Conservation (phyloP, 2,888 invertebrate genomes). For the Volucella inanis region DNA sequence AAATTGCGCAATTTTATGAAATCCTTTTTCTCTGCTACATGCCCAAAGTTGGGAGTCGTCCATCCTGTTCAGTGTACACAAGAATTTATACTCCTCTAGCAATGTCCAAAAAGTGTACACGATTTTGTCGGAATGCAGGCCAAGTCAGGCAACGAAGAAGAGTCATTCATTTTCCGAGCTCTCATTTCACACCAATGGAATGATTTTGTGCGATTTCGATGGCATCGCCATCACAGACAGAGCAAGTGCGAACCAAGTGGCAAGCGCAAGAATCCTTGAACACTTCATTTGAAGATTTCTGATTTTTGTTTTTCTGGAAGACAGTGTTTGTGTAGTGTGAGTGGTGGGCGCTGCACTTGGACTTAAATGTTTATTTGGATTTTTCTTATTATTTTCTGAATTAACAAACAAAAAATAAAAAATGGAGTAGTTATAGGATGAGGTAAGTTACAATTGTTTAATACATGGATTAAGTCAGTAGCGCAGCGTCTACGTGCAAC, state of each 20-base stretch:
- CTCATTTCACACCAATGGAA: conserved; percentile 55
- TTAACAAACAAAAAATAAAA: too few relatives aligned
- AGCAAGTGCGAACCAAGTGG: conserved; percentile 1
- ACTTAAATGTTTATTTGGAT: conserved; percentile 7
- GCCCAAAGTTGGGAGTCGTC: conserved; percentile 9
- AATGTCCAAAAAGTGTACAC: conserved; percentile 68
- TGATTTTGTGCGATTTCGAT: conserved; percentile 38
- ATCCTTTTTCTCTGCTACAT: conserved; percentile 78
- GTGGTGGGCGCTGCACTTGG: too few relatives aligned
- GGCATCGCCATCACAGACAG: conserved; percentile 28
- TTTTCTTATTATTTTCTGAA: conserved; percentile 3
- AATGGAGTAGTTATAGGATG: neutral
- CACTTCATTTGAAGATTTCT: conserved; percentile 64
- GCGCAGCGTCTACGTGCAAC: too few relatives aligned
- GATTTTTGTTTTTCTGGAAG: conserved; percentile 41
- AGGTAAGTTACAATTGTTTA: neutral
- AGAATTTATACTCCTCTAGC: conserved; percentile 60
- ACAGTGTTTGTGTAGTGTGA: neutral
- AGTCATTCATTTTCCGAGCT: conserved; percentile 64
- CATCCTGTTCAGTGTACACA: conserved; percentile 43
- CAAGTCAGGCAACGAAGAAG: conserved; percentile 20
- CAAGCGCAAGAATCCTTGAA: conserved; percentile 38
- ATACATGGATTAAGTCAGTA: too few relatives aligned
- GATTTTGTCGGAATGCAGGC: conserved; percentile 69
- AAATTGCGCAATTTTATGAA: conserved; percentile 83